Base-by-base conservation (phyloP, 2,888 invertebrate species). In the Meandrusa payeni region DNA sequence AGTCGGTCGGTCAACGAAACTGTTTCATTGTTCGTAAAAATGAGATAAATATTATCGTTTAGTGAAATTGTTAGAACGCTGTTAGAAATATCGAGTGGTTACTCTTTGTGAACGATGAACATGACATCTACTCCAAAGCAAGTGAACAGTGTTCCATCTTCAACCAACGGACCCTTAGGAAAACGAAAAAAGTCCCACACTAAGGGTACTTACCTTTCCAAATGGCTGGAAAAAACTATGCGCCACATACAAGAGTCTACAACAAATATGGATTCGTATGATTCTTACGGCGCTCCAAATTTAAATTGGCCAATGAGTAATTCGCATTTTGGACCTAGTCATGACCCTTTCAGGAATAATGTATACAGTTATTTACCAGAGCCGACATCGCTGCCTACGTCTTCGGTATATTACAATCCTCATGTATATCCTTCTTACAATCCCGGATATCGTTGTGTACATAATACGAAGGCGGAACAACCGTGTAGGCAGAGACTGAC, bases 371-470 rank as follows among this genome's bases (percentile, higher is more conserved):
- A 81, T 50, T 70, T 89, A 2, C 75, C 89, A 46, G 92, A 92
- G 65, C 91, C 93, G 0, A 82, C 91, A 71, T 92, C 92, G 4
- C 73, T 93, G 50, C 92, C 93, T 7, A 81, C 90, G 53, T 89
- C 91, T 51, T 90, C 91, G 2, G 70, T 89, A 4, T 90, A 90
- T 58, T 91, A 88, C 63, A 75, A 66, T 51, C 73, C 79, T 40
- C 54, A 69, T 32, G 54, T 73, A 42, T 63, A 69, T 48, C 68
- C 66, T 3, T 45, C 57, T 19, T 75, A 73, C 34, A 69, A 70
- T n/a, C 70, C 76, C 3, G 83, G 83, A 20, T 77, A 71, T 52
- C 71, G 81, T 4, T 82, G 76, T 46, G 47, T 72, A 29, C 80
- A 73, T 42, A 75, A 44, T 4, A 6, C 33, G 2, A 27, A 34